A percentile compares a stretch with the other conserved stretches of the same genome.
Conservation (phyloP, 64 coral and sea anemone genomes). For the Anthopleura sola region DNA sequence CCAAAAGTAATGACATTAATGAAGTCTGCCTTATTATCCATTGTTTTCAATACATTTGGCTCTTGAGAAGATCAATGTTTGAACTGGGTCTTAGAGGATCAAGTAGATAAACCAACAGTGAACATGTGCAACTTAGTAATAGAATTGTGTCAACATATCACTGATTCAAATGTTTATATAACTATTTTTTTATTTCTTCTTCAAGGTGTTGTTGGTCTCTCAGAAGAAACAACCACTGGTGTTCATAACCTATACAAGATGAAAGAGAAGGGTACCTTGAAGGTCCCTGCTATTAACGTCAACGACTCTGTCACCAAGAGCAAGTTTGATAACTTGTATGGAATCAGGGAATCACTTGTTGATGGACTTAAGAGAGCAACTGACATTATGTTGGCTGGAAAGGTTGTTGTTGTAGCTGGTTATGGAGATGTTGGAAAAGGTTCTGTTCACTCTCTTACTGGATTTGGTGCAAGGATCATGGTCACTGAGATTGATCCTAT, state of each 20-base stretch:
- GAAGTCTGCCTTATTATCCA: too few species aligned
- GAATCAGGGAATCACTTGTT: constrained; percentile 93
- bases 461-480: constrained; percentile 86
- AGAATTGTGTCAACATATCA: too few species aligned
- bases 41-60: too few species aligned
- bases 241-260: constrained; percentile 98
- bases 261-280: constrained; percentile 60
- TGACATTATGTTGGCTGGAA: constrained; percentile 97
- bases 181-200: too few species aligned
- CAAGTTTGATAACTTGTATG: constrained; percentile 99
- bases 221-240: constrained; percentile 96
- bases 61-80: too few species aligned
- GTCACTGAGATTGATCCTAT: constrained; percentile 97
- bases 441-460: constrained; percentile 80
- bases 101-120: too few species aligned
- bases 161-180: too few species aligned
- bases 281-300: constrained; percentile 89
- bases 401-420: constrained; percentile 92
- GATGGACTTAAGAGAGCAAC: constrained; percentile 99
- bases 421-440: constrained; percentile 99
- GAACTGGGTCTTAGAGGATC: too few species aligned
- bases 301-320: constrained; percentile 98
- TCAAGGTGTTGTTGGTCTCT: constrained; percentile 64
- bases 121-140: too few species aligned
- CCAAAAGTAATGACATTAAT: too few species aligned